phyloP scores from a whole-genome alignment of 2,797 vertebrate species.

The Pogonophryne albipinna region DNA sequence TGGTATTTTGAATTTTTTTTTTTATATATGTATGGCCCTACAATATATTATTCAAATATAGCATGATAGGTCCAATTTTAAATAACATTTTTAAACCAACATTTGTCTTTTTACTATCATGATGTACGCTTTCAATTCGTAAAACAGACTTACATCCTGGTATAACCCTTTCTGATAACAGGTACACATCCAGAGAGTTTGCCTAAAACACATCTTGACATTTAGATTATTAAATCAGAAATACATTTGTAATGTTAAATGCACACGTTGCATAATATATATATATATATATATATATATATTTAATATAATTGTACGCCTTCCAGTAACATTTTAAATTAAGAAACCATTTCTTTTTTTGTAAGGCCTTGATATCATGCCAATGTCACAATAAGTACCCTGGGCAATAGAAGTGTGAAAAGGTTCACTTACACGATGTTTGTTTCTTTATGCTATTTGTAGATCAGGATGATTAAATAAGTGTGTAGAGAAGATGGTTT shows the following conservation, averaged over 20 bases:
- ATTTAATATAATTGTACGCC: neutral
- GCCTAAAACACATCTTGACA: constrained; percentile 13
- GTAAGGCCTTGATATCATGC: constrained; percentile 3
- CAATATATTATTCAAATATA: no score
- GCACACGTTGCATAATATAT: neutral
- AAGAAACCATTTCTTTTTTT: no score
- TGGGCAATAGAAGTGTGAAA: constrained; percentile 11
- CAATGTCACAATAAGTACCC: constrained; percentile 37
- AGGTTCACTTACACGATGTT: constrained; percentile 20
- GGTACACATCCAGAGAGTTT: neutral
- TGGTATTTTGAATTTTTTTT: no score
- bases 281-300: no score
- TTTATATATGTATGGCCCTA: no score
- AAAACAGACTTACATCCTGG: neutral
- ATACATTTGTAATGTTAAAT: neutral
- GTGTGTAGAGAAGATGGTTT: neutral
- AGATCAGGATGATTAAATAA: constrained; percentile 21
- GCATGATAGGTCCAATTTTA: no score
- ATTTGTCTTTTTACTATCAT: no score
- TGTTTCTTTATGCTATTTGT: constrained; percentile 26
- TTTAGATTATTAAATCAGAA: constrained; percentile 6
- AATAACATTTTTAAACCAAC: no score
- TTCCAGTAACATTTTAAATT: constrained; percentile 22
- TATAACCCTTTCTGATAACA: neutral
- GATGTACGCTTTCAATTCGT: no score